Conservation (phyloP, 2,797 vertebrate species). For the Syngnathus rostellatus region DNA sequence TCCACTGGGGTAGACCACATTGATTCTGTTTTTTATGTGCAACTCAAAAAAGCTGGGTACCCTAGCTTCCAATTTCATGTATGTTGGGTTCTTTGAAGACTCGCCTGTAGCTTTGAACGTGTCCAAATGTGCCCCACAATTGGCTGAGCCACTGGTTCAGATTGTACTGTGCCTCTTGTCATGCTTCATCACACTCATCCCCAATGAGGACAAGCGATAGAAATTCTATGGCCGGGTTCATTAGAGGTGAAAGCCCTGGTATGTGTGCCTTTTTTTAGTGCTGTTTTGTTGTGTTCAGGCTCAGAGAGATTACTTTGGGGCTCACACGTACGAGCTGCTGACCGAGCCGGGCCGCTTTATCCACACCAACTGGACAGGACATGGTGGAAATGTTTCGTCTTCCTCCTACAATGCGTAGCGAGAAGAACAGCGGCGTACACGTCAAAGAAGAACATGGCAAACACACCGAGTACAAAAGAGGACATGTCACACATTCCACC, state of each 20-base stretch:
- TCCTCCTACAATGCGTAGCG: constrained; percentile 88
- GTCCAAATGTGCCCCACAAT: background rate
- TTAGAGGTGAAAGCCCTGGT: background rate
- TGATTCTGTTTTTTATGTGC: too few relatives aligned
- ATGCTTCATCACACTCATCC: background rate
- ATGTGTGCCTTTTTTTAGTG: background rate
- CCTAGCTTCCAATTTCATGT: background rate
- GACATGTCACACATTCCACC: constrained; percentile 45
- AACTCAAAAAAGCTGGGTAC: background rate
- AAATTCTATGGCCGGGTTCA: background rate
- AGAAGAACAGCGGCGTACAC: constrained; percentile 7
- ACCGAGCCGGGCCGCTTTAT: constrained; percentile 77
- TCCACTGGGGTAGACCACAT: too few relatives aligned
- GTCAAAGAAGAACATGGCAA: background rate
- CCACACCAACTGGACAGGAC: constrained; percentile 97
- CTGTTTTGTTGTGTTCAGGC: constrained; percentile 64
- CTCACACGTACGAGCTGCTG: constrained; percentile 89
- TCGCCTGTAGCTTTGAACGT: background rate
- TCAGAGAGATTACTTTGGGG: constrained; percentile 96
- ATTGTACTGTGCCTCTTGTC: too few relatives aligned
- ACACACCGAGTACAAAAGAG: constrained; percentile 7
- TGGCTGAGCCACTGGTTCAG: too few relatives aligned
- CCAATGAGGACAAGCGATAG: too few relatives aligned
- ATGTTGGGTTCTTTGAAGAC: background rate
- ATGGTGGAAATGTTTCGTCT: constrained; percentile 85